Evolutionary conservation across 2,113 vertebrate species (phyloP).

Genomic region (Asarcornis scutulata): DNA sequence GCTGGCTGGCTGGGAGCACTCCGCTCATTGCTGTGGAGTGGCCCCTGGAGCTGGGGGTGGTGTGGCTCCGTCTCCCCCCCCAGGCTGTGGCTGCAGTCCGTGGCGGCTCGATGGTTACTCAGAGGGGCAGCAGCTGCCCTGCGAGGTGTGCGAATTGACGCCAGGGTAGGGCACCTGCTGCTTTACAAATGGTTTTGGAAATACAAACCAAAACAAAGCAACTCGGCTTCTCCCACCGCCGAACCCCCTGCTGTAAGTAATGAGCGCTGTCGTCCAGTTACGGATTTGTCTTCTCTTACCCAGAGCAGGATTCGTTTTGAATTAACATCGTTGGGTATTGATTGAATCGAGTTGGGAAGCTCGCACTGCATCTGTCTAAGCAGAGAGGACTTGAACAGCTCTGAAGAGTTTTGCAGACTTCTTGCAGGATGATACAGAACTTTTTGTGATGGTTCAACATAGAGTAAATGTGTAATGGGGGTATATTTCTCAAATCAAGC

Average conservation of each 20-base stretch:
- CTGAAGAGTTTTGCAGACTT: not conserved
- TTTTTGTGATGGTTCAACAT: not conserved
- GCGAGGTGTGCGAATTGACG: not conserved
- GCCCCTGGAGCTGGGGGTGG: not conserved
- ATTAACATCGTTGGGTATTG: not conserved
- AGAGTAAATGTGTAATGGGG: not conserved
- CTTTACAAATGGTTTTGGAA: not conserved
- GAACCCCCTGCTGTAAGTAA: not conserved
- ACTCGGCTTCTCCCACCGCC: rapidly evolving
- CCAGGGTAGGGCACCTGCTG: not conserved
- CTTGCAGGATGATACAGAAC: not conserved
- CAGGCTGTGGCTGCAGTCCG: not conserved
- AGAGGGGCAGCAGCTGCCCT: not conserved
- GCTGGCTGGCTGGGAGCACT: not conserved
- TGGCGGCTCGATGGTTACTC: not conserved
- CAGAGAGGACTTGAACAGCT: not conserved
- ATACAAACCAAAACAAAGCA: not conserved
- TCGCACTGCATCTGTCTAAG: not conserved
- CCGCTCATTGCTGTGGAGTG: rapidly evolving
- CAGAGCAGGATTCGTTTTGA: not conserved
- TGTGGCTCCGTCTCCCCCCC: not conserved
- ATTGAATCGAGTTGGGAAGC: not conserved
- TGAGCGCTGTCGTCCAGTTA: not conserved
- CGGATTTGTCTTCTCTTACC: not conserved
- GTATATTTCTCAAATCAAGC: not conserved